Evolutionary conservation across 2,113 vertebrate genomes (phyloP).

Genomic region (Atlantisia rogersi): DNA sequence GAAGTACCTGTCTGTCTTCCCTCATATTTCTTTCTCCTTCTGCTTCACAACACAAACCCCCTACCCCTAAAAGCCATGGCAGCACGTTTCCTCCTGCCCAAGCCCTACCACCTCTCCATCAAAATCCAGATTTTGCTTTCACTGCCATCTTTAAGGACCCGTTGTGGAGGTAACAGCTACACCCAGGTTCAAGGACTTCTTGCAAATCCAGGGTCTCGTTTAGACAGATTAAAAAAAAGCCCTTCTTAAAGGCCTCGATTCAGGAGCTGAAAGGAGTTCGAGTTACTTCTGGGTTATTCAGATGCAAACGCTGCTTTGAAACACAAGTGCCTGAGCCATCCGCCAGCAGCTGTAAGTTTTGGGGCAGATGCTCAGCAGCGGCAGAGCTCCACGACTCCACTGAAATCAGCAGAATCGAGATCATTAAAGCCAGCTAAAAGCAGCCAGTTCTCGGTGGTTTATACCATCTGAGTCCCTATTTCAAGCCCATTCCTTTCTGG

Average conservation of each 20-base stretch:
- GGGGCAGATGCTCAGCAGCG: conserved; percentile 28
- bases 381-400: background rate
- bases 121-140: background rate
- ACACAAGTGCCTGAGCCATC: conserved; percentile 33
- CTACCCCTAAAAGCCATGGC: background rate
- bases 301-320: conserved; percentile 11
- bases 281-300: conserved; percentile 29
- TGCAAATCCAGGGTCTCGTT: background rate
- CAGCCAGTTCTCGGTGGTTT: background rate
- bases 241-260: background rate
- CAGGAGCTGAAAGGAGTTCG: background rate
- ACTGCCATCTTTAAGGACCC: background rate
- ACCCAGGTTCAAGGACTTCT: background rate
- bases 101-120: background rate
- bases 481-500: background rate
- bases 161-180: background rate
- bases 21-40: background rate
- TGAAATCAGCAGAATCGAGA: conserved; percentile 35
- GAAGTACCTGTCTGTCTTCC: background rate
- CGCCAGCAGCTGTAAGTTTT: conserved; percentile 40
- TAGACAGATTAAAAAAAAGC: background rate
- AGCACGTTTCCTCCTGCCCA: background rate
- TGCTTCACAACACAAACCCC: background rate
- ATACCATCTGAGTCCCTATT: background rate
- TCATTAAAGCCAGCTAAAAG: conserved; percentile 33